Conservation (phyloP, 2,113 vertebrate species). For the Falco punctatus region DNA sequence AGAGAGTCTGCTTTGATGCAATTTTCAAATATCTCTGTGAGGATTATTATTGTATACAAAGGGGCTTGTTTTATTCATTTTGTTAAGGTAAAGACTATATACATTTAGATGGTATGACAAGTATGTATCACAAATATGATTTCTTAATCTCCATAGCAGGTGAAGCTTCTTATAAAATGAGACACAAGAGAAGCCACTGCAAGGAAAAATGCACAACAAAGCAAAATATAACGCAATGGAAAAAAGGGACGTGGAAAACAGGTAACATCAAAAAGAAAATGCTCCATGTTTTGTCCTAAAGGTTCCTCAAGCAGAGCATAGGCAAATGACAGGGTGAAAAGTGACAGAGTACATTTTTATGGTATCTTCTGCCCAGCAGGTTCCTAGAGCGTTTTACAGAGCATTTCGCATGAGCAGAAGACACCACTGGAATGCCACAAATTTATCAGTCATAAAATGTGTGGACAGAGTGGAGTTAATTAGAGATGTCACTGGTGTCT, state of each 20-base stretch:
- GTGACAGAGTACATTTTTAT: not conserved
- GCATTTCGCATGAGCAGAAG: not conserved
- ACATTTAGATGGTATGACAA: not conserved
- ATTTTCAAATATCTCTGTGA: not conserved
- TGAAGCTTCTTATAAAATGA: not conserved
- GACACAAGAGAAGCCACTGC: not conserved
- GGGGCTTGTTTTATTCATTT: not conserved
- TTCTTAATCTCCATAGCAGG: not conserved
- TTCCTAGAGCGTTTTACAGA: not conserved
- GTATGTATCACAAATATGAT: not conserved
- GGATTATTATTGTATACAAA: not conserved
- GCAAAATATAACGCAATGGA: not conserved
- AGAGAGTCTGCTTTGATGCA: not conserved
- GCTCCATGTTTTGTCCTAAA: not conserved
- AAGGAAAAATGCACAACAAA: not conserved
- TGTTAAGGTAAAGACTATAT: not conserved
- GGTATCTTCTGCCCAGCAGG: not conserved
- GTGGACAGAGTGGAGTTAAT: not conserved
- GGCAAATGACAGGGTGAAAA: not conserved
- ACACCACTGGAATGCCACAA: not conserved
- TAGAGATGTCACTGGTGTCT: not conserved
- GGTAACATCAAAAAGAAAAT: not conserved
- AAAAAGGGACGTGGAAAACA: not conserved
- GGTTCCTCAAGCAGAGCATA: not conserved
- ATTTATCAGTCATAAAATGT: not conserved